Conservation (phyloP, 2,888 invertebrate genomes). For the Podabrus alpinus region DNA sequence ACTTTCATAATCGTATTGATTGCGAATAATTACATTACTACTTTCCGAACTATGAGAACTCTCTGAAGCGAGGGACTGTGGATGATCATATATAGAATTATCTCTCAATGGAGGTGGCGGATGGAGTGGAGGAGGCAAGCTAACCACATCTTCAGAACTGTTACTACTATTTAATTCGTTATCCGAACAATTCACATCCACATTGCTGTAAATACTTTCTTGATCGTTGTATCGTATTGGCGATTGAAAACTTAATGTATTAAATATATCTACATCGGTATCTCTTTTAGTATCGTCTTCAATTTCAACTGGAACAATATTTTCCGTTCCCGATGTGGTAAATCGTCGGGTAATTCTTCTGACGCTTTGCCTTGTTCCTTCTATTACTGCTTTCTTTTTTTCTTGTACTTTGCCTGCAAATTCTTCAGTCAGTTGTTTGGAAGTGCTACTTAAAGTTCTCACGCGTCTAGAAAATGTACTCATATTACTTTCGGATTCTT, state of each 20-base stretch:
- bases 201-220: conserved; percentile 40
- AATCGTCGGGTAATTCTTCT: conserved; percentile 50
- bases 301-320: conserved; percentile 31
- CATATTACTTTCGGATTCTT: conserved; percentile 29
- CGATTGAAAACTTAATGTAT: conserved; percentile 67
- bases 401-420: conserved; percentile 61
- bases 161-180: conserved; percentile 38
- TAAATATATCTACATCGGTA: conserved; percentile 59
- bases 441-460: conserved; percentile 60
- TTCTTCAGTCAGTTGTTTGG: conserved; percentile 63
- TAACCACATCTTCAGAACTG: conserved; percentile 43
- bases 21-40: conserved; percentile 34
- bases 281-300: conserved; percentile 38
- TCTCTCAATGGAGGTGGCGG: conserved; percentile 64
- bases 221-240: conserved; percentile 54
- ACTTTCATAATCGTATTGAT: conserved; percentile 52
- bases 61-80: conserved; percentile 54
- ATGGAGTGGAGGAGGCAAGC: conserved; percentile 61
- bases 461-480: conserved; percentile 55
- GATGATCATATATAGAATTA: conserved; percentile 62
- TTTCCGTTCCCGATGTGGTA: conserved; percentile 30
- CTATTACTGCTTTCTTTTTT: conserved; percentile 65
- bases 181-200: conserved; percentile 33
- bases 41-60: conserved; percentile 45
- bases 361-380: conserved; percentile 62